These are phyloP conservation scores for Coregonus clupeaformis DNA, from an alignment of 2,113 vertebrate species.

Conservation along the genomic window DNA sequence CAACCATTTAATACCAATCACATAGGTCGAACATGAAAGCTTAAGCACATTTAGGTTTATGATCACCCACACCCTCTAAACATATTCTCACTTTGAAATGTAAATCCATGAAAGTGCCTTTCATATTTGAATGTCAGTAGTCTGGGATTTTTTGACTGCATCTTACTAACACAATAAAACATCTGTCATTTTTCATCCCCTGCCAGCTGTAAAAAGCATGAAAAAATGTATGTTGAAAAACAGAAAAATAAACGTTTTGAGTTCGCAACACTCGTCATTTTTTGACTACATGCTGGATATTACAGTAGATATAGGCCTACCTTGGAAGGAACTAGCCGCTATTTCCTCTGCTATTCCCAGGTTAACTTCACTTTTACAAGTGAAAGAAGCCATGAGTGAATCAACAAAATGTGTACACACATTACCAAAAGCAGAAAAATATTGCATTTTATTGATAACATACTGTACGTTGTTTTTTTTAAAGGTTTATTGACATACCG, in stretches of 20 bases:
- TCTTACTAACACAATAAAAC: no score
- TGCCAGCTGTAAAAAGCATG: no score
- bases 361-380: neutral
- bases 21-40: neutral
- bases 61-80: neutral
- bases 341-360: no score
- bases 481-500: neutral
- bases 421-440: no score
- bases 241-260: no score
- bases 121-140: neutral
- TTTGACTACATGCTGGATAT: no score
- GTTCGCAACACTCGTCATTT: no score
- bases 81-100: neutral
- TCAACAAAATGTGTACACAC: neutral
- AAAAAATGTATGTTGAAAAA: no score
- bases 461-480: neutral
- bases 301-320: no score
- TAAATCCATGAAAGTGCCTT: neutral
- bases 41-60: neutral
- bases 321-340: no score
- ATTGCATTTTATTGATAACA: neutral
- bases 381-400: neutral
- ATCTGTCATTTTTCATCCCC: no score
- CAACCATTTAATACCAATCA: neutral
- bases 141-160: no score